A percentile compares a stretch with the other conserved stretches of the same genome.
These are phyloP conservation scores for Sandelia bainsii DNA, from an alignment of 2,797 vertebrate genomes.

Conservation along the genomic window DNA sequence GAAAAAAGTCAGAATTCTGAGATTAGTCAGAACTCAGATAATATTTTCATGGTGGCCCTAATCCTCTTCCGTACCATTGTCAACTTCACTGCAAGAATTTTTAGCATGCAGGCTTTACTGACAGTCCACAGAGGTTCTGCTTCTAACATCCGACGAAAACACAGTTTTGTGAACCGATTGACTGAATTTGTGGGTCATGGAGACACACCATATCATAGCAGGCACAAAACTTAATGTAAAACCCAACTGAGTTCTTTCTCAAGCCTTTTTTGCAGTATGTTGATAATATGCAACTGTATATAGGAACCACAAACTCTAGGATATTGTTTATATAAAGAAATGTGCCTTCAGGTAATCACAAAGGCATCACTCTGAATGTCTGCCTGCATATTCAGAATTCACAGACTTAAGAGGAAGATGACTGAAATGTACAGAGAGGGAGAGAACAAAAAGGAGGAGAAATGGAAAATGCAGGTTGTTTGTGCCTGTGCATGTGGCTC, in stretches of 20 bases:
- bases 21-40: too few relatives aligned
- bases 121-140: not conserved
- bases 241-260: slow-evolving; percentile 18
- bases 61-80: too few relatives aligned
- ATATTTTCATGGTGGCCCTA: too few relatives aligned
- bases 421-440: slow-evolving; percentile 27
- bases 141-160: not conserved
- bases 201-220: not conserved
- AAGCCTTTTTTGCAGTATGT: slow-evolving; percentile 36
- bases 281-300: slow-evolving; percentile 25
- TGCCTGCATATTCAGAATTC: slow-evolving; percentile 47
- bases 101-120: not conserved
- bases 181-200: slow-evolving; percentile 17
- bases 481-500: slow-evolving; percentile 35
- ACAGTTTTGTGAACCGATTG: not conserved
- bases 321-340: slow-evolving; percentile 56
- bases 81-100: too few relatives aligned
- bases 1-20: too few relatives aligned
- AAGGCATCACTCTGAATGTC: slow-evolving; percentile 53
- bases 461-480: slow-evolving; percentile 43
- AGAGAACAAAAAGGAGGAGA: slow-evolving; percentile 22
- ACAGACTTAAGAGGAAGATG: slow-evolving; percentile 37
- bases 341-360: slow-evolving; percentile 62
- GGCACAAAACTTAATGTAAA: slow-evolving; percentile 30
- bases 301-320: slow-evolving; percentile 21